Evolutionary conservation across 2,797 vertebrate species (phyloP), one percentile per base, ranked within the genome.

Genomic region (Xenopus petersii): DNA sequence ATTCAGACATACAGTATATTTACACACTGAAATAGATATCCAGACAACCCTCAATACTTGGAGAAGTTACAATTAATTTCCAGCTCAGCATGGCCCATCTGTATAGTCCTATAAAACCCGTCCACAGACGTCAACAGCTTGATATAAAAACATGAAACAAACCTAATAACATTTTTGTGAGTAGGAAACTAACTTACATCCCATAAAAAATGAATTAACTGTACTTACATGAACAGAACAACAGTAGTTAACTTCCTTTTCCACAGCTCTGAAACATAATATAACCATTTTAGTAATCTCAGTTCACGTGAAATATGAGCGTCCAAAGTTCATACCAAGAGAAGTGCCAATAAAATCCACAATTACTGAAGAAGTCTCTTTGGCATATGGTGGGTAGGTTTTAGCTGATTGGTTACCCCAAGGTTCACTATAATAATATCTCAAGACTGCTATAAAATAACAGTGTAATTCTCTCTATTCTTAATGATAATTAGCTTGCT

Each of bases 361-460:
- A 65, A n/a, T 33, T 60, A 46, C 17, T 66, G 46, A 51, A 71
- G 49, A 46, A 67, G 42, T 33, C 62, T 56, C 42, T 66, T 54
- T 77, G 75, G 63, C 69, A 73, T 17, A 33, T 48, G 30, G 33
- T 47, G 12, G 48, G 46, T 24, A 62, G 21, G 30, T 62, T 67
- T 77, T 73, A 46, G 42, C 55, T 69, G 75, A 51, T 47, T 69
- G 60, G 24, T 59, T 67, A 55, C 0, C 42, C 61, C 47, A 62
- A 64, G 3, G 36, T 69, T 59, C 71, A 73, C 67, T 69, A 73
- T n/a, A 69, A 58, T 64, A 68, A 78, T 64, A 69, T 69, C 55
- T 73, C 13, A 55, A 12, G 62, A 42, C 30, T 48, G 15, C 51
- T 30, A 67, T 69, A 58, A 64, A 47, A 12, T 42, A 73, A 73